Evolutionary conservation across 2,888 invertebrate species (phyloP).

Genomic region (Pyrgus malvae): DNA sequence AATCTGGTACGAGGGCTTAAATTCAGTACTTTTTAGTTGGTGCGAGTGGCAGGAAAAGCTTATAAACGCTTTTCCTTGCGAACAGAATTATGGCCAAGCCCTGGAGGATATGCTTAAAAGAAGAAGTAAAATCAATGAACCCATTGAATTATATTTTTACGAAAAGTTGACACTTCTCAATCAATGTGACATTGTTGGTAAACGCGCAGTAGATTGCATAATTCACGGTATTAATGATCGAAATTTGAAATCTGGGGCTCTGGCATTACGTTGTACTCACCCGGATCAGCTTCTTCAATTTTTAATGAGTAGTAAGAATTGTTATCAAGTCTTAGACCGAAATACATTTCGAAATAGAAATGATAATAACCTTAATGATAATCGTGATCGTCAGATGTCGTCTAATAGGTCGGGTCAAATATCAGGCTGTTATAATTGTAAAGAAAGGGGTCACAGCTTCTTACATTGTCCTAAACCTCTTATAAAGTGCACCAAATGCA

Average conservation of each 20-base stretch:
- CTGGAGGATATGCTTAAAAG: too few relatives aligned
- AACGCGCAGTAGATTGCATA: too few relatives aligned
- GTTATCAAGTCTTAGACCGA: too few relatives aligned
- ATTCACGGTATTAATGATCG: background rate
- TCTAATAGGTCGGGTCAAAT: too few relatives aligned
- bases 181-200: too few relatives aligned
- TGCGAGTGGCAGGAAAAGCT: slow-evolving; percentile 31
- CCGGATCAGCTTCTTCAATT: too few relatives aligned
- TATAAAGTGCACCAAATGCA: background rate
- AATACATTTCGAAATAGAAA: too few relatives aligned
- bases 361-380: too few relatives aligned
- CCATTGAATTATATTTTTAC: slow-evolving; percentile 2
- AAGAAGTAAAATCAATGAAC: too few relatives aligned
- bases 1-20: slow-evolving; percentile 33
- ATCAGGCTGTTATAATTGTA: background rate
- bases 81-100: too few relatives aligned
- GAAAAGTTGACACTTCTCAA: background rate
- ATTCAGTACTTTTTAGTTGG: slow-evolving; percentile 32
- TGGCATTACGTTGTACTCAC: background rate
- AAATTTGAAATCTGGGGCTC: background rate
- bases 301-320: too few relatives aligned
- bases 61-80: slow-evolving; percentile 25
- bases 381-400: too few relatives aligned
- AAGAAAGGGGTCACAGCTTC: background rate
- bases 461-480: background rate